Base-by-base conservation (phyloP, 30 jellyfish, hydroid and myxozoan species). In the Chrysaora quinquecirrha region DNA sequence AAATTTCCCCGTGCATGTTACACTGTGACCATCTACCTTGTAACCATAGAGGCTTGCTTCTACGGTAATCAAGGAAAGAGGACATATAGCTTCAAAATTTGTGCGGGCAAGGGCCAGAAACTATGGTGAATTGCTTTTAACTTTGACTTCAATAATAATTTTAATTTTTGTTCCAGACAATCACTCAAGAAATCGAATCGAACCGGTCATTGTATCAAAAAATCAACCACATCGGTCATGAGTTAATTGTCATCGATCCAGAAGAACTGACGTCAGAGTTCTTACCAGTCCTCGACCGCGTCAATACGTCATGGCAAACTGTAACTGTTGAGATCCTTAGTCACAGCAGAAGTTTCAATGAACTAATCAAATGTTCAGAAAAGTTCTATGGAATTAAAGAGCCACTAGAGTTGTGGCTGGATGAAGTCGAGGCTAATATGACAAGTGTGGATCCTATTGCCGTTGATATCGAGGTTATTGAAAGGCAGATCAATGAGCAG, bases 201-300 rank as follows among this genome's bases (percentile, higher is more conserved):
- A 95, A 93, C 56, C 96, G 98, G 18, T 94, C 85, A 61, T 54
- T 95, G 52, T 93, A 80, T 46, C 98, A 93, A 71, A 64, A 73
- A 73, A 75, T 93, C 67, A 93, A 93, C 75, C 98, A 87, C 82
- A 88, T 97, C 75, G 98, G 98, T 34, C 97, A 85, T 29, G 98
- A 93, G 63, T 82, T 93, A 63, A 86, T 93, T 24, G 74, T 96
- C 0, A 61, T 84, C 22, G 95, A 93, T 50, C 89, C 82, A 61
- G 89, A 81, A 19, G 71, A 81, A 9, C 87, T 64, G 46, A 76
- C 97, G 30, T 76, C 97, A 4, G 90, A 87, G 76, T 64, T 86
- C 32, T 52, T 93, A 67, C 96, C 97, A 43, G 75, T 78, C 19
- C 80, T 93, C 32, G 98, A 93, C 74, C 64, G 90, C 21, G 95